Evolutionary conservation across 2,888 invertebrate species (phyloP).

Genomic region (Drosophila mettleri): DNA sequence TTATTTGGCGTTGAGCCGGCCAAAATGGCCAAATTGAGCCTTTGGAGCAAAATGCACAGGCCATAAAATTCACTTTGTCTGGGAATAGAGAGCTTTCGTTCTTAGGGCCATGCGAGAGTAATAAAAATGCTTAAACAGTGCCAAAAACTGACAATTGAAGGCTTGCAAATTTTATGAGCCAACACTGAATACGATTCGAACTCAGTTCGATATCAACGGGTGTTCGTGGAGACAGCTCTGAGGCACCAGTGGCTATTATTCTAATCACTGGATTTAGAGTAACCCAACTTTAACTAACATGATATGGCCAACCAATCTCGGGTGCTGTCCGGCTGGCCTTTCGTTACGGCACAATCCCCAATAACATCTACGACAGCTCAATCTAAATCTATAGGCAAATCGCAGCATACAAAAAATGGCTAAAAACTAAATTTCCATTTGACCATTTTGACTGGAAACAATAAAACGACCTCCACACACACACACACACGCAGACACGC

Average conservation of each 20-base stretch:
- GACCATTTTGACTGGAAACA: slow-evolving; percentile 76
- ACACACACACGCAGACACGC: slow-evolving; percentile 15
- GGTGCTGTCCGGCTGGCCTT: slow-evolving; percentile 23
- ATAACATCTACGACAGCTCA: slow-evolving; percentile 77
- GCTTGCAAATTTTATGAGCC: slow-evolving; percentile 51
- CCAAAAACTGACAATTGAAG: slow-evolving; percentile 41
- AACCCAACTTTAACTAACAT: slow-evolving; percentile 21
- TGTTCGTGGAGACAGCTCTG: slow-evolving; percentile 44
- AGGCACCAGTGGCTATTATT: slow-evolving; percentile 74
- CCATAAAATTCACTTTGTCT: slow-evolving; percentile 54
- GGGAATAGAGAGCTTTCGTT: slow-evolving; percentile 23
- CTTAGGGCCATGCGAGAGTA: slow-evolving; percentile 29
- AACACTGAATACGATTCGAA: slow-evolving; percentile 32
- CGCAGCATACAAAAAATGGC: slow-evolving; percentile 26
- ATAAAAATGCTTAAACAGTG: slow-evolving; percentile 41
- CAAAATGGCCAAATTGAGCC: slow-evolving; percentile 34
- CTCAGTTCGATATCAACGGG: slow-evolving; percentile 26
- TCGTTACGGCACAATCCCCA: slow-evolving; percentile 42
- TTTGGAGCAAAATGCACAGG: slow-evolving; percentile 25
- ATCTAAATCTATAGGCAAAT: slow-evolving; percentile 72
- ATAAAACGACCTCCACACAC: slow-evolving; percentile 67
- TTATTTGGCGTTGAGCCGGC: neutral
- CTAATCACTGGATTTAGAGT: slow-evolving; percentile 66
- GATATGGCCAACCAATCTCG: slow-evolving; percentile 44
- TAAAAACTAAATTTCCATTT: slow-evolving; percentile 75